Conservation (phyloP, 2,797 vertebrate genomes). For the Heteromormyrus szaboi region DNA sequence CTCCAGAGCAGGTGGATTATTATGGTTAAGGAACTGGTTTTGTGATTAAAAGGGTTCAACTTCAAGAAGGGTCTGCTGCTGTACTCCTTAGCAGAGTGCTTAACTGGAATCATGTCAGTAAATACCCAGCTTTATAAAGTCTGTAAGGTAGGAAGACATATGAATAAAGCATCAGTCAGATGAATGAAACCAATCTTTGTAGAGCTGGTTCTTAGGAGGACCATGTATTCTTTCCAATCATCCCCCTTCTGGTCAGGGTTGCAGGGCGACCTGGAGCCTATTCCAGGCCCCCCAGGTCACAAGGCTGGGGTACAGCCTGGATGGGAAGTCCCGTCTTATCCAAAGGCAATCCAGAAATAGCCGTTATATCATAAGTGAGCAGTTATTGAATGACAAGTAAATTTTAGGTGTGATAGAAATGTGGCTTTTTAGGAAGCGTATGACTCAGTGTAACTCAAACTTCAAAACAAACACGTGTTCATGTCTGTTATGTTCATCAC, state of each 20-base stretch:
- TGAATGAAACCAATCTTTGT: background rate
- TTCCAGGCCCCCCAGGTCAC: background rate
- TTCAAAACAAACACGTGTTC: background rate
- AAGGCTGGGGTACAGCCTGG: background rate
- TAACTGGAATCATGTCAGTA: background rate
- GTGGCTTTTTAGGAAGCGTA: background rate
- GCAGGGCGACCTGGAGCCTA: background rate
- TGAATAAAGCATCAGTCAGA: background rate
- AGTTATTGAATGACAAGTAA: background rate
- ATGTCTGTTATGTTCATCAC: background rate
- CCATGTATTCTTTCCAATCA: background rate
- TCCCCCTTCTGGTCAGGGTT: background rate
- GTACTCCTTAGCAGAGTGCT: background rate
- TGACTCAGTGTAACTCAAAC: background rate
- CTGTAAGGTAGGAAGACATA: background rate
- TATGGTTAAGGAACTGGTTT: background rate
- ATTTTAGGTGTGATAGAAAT: background rate
- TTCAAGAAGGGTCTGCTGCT: background rate
- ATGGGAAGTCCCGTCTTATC: background rate
- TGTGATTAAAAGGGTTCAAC: background rate
- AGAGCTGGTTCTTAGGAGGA: background rate
- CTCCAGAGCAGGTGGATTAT: background rate
- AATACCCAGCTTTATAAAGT: background rate
- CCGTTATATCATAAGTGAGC: background rate
- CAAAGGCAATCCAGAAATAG: background rate